phyloP scores from a whole-genome alignment of 2,113 vertebrate species.

The Ciconia maguari region DNA sequence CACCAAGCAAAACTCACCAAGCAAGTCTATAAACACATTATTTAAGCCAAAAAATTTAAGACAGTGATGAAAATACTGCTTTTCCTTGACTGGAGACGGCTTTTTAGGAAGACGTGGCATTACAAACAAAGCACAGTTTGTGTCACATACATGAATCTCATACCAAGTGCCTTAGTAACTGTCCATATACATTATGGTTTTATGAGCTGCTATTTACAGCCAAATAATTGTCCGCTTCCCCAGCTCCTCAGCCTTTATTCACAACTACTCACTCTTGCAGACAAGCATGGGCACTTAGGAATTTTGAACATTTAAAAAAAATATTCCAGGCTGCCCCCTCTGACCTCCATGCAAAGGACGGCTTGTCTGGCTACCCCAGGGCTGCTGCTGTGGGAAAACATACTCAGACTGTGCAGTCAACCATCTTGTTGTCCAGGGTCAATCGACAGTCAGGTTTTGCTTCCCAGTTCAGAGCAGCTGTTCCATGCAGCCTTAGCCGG shows the following conservation, averaged over 20 bases:
- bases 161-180: neutral
- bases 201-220: neutral
- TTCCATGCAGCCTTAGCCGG: neutral
- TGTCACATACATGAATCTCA: neutral
- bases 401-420: slow-evolving; percentile 6
- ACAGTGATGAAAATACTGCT: neutral
- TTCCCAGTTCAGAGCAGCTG: neutral
- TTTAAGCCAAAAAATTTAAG: neutral
- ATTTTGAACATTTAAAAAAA: neutral
- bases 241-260: neutral
- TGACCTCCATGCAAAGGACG: neutral
- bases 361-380: neutral
- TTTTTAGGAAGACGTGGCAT: neutral
- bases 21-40: neutral
- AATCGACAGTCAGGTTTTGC: neutral
- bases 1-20: neutral
- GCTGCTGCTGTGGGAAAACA: neutral
- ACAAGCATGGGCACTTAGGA: neutral
- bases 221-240: neutral
- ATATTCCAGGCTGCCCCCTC: neutral
- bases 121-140: neutral
- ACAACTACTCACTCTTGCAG: neutral
- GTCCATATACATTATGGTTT: neutral
- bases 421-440: neutral
- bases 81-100: neutral